A percentile compares a stretch with the other conserved stretches of the same genome.
These are phyloP conservation scores for Phylloscopus whistleri DNA, from an alignment of 2,113 vertebrate genomes.

Conservation along the genomic window DNA sequence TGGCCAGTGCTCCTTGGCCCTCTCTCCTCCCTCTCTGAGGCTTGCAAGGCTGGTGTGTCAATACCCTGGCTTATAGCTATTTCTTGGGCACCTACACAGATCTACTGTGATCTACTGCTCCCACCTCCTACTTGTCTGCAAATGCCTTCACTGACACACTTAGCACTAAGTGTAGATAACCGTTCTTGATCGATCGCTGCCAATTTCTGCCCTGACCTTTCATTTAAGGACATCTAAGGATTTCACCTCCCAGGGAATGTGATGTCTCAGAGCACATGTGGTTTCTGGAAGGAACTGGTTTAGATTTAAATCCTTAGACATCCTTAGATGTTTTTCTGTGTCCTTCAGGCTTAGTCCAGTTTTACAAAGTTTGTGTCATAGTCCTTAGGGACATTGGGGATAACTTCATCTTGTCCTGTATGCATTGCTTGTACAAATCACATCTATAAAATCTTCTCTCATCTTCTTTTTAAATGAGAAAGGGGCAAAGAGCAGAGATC, in stretches of 20 bases:
- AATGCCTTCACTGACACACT: background rate
- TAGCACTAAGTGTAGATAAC: background rate
- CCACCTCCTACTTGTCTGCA: background rate
- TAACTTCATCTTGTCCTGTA: background rate
- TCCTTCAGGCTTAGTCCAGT: background rate
- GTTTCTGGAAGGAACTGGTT: background rate
- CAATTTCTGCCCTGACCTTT: background rate
- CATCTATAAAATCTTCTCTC: background rate
- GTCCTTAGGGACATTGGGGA: background rate
- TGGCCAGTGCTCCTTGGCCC: background rate
- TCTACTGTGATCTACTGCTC: background rate
- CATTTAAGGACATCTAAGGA: background rate
- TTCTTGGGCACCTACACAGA: background rate
- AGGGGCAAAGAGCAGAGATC: background rate
- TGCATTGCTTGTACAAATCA: background rate
- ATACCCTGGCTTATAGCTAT: background rate
- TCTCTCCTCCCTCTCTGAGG: background rate
- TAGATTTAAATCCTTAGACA: background rate
- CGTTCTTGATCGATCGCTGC: background rate
- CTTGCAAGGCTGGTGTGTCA: background rate
- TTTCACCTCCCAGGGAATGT: background rate
- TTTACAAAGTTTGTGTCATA: background rate
- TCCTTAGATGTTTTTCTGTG: background rate
- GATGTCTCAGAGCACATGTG: background rate
- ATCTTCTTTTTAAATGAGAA: background rate